Evolutionary conservation across 2,797 vertebrate genomes (phyloP), one percentile per base, ranked within the genome.

Genomic region (Hafferia zeledoni): DNA sequence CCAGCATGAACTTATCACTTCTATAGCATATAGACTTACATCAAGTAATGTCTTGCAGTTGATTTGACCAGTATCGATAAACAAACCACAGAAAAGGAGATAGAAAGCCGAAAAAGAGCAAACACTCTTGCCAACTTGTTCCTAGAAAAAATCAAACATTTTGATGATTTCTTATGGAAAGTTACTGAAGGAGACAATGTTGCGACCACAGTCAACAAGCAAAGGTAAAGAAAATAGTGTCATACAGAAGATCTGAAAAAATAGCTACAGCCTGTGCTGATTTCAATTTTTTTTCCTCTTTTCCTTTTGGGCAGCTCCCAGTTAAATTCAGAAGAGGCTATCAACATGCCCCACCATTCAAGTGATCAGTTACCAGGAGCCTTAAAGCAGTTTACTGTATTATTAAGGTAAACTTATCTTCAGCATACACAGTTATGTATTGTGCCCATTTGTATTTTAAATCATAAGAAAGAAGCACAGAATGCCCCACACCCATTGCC

Each of bases 31-130:
- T 23, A n/a, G 33, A 31, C 47, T 91, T n/a, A 72, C 20, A 27
- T 53, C 70, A 74, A 89, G 69, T 56, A 43, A 90, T 95, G 20
- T 89, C 78, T 96, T 96, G 20, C 97, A 99, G 98, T 99, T 95
- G 99, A 99, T 96, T 97, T 99, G 97, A 99, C 99, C 97, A 99
- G 98, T 91, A 98, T 99, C 0, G 98, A 99, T 93, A 98, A 98
- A 11, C 98, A 98, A 91, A 99, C 93, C 64, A 85, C 96, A 52
- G 99, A 99, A 94, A 97, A 83, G 84, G 99, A 99, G 96, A 94
- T 91, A 2, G 98, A 98, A 96, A 98, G 98, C 97, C 93, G 78
- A 96, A 97, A 98, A 92, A 98, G 98, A 83, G 98, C 98, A 35
- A 95, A 63, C 37, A 92, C 95, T 19, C 98, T 99, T 83, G 98